A percentile compares a stretch with the other conserved stretches of the same genome.
Evolutionary conservation across 2,113 vertebrate species (phyloP).

Genomic region (Anarhynchus alexandrinus): DNA sequence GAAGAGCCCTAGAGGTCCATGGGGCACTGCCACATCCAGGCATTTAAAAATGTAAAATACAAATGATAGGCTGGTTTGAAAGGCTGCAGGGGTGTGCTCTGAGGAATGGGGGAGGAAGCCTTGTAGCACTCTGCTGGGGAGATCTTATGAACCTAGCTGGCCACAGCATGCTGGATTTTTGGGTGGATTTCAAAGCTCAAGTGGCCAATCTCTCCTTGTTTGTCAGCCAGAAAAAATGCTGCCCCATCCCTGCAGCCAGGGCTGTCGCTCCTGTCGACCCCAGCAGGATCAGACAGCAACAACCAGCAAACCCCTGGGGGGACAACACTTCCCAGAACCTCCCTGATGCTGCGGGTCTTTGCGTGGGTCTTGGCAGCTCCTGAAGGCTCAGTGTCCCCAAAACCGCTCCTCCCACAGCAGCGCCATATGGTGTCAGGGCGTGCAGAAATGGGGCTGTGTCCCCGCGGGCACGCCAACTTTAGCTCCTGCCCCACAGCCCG

Average conservation of each 20-base stretch:
- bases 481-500: not conserved
- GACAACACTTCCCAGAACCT: not conserved
- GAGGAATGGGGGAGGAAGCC: not conserved
- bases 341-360: not conserved
- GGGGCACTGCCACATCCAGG: not conserved
- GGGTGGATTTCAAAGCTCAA: not conserved
- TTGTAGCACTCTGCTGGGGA: not conserved
- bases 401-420: not conserved
- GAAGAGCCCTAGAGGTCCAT: not conserved
- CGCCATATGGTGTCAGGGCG: rapidly evolving
- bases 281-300: not conserved
- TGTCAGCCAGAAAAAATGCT: not conserved
- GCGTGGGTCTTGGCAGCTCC: not conserved
- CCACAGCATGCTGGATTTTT: not conserved
- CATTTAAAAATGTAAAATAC: not conserved
- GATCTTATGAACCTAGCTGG: not conserved
- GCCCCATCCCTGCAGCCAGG: not conserved
- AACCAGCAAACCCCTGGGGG: not conserved
- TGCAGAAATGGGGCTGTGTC: not conserved
- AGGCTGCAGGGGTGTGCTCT: not conserved
- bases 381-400: not conserved
- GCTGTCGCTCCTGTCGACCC: not conserved
- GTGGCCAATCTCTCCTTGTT: not conserved
- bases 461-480: rapidly evolving
- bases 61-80: not conserved